Evolutionary conservation across 2,113 vertebrate species (phyloP), one percentile per base, ranked within the genome.

Genomic region (Myotis davidii): DNA sequence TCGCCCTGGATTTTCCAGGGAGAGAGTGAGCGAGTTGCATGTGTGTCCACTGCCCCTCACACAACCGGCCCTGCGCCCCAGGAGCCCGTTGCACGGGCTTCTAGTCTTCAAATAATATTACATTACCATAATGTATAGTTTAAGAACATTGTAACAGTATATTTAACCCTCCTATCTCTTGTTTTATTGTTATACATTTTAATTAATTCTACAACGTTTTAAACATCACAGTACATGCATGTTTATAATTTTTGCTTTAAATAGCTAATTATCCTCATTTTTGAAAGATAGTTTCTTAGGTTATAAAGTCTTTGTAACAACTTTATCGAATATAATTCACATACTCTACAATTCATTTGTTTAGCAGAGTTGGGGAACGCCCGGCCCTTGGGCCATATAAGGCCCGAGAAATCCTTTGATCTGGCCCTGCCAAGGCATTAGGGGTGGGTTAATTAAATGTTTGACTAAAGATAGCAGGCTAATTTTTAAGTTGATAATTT

Each of bases 251-350:
- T 61, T 79, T 86, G 37, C 9, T 91, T 91, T 56, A 73, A 91
- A 56, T 12, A 74, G 45, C 2, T 64, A 73, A 29, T 81, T 67
- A 64, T 52, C 50, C 61, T 85, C 27, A 73, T 32, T 91, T 86
- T 81, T 48, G 45, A 67, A 85, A 94, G 54, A 65, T 54, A 56
- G 1, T 93, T 72, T 86, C 21, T 86, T 79, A 72, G 39, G n/a
- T 85, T 70, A 23, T 37, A 86, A 86, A 29, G 32, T 69, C 8
- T 52, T 37, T 73, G 11, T 70, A 72, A 79, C 9, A 50, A 9
- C 64, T 92, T 92, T 61, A 81, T 37, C 87, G 52, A 93, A 59
- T 93, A 9, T 34, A 70, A 67, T 79, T 81, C 34, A 86, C 9
- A 25, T 45, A 89, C 23, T 48, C 64, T 78, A 12, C 25, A 78